These are phyloP conservation scores for Autographa pulchrina DNA, from an alignment of 2,888 invertebrate genomes.

Conservation along the genomic window DNA sequence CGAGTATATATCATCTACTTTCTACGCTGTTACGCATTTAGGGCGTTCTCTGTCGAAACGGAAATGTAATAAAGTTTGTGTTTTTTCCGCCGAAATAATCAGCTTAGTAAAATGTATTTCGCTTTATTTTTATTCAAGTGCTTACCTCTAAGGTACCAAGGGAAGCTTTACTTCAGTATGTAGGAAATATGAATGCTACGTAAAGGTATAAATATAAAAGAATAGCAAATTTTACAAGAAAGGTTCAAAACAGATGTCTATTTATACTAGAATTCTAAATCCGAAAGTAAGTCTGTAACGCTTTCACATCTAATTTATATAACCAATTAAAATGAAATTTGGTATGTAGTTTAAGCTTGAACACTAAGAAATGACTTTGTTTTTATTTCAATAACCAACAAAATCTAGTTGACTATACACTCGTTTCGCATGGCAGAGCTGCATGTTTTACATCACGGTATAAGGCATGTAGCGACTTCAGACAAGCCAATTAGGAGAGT, in stretches of 20 bases:
- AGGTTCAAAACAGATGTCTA: too few species aligned
- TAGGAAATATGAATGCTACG: neutral
- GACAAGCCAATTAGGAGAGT: neutral
- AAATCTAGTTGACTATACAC: too few species aligned
- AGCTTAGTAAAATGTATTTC: conserved; percentile 39
- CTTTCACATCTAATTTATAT: too few species aligned
- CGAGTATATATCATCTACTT: conserved; percentile 8
- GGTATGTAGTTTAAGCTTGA: too few species aligned
- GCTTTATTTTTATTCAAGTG: conserved; percentile 27
- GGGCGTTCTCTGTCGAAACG: conserved; percentile 34
- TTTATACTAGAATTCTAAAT: too few species aligned
- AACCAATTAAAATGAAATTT: too few species aligned
- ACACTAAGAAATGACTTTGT: too few species aligned
- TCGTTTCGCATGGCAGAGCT: neutral
- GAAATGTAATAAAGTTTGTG: conserved; percentile 53
- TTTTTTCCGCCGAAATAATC: conserved; percentile 32
- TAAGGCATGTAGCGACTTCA: neutral
- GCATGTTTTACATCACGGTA: neutral
- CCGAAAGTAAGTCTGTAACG: too few species aligned
- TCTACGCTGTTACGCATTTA: conserved; percentile 21
- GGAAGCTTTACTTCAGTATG: neutral
- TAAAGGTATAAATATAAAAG: neutral
- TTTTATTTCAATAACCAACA: too few species aligned
- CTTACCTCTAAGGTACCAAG: conserved; percentile 14
- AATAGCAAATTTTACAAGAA: too few species aligned